Conservation (phyloP, 2,888 invertebrate species). For the Melanostoma mellinum region DNA sequence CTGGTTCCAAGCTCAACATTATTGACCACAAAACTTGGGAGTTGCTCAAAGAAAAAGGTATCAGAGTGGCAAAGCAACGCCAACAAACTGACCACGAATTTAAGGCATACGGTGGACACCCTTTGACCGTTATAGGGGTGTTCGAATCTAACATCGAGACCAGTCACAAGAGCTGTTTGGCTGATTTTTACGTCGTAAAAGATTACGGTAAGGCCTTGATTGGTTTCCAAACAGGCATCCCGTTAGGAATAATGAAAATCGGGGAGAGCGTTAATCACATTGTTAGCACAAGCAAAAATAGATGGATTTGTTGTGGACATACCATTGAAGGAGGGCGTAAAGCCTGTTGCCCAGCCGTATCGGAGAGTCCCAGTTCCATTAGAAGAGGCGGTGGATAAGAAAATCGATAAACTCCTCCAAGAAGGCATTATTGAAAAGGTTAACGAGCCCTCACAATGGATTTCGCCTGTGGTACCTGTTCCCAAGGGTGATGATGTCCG, state of each 20-base stretch:
- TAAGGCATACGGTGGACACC: too few species aligned
- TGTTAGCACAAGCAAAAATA: constrained; percentile 9
- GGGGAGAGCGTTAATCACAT: constrained; percentile 23
- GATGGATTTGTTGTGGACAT: constrained; percentile 18
- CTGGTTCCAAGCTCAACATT: too few species aligned
- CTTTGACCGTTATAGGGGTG: constrained; percentile 1
- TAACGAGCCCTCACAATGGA: too few species aligned
- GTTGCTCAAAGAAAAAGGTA: too few species aligned
- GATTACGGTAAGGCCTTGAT: constrained; percentile 23
- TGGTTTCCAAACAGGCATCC: constrained; percentile 19
- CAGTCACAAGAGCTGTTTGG: background rate
- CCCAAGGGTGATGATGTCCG: too few species aligned
- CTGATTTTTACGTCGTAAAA: constrained; percentile 24
- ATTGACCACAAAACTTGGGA: too few species aligned
- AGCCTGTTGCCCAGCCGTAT: constrained; percentile 22
- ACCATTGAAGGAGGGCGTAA: constrained; percentile 2
- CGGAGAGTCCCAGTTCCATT: constrained; percentile 25
- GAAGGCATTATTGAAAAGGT: too few species aligned
- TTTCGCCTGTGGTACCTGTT: too few species aligned
- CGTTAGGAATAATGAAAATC: constrained; percentile 1
- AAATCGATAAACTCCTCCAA: too few species aligned
- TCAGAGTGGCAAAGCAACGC: too few species aligned
- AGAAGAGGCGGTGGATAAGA: constrained; percentile 27
- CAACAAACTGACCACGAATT: too few species aligned
- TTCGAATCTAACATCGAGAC: constrained; percentile 17